phyloP scores from a whole-genome alignment of 1,140 invertebrate genomes.

The Trissolcus basalis region DNA sequence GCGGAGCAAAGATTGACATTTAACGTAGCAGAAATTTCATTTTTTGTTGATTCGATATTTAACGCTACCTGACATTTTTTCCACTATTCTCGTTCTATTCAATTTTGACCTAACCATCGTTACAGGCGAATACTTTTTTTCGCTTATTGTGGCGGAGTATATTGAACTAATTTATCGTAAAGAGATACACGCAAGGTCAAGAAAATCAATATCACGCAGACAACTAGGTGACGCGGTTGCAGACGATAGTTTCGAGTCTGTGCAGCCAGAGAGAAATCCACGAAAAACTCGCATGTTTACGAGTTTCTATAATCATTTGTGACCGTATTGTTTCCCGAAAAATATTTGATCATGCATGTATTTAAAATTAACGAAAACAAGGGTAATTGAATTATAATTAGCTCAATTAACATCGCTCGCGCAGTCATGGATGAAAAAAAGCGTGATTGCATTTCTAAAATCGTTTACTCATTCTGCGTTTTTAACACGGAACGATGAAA shows the following conservation, averaged over 20 bases:
- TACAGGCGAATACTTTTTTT: background rate
- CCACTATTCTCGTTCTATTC: no score
- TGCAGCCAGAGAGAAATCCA: slow-evolving; percentile 6
- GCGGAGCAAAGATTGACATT: slow-evolving; percentile 19
- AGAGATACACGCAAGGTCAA: slow-evolving; percentile 65
- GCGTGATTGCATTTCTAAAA: slow-evolving; percentile 44
- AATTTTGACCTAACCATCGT: no score
- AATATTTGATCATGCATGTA: slow-evolving; percentile 1
- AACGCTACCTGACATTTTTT: background rate
- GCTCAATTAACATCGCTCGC: slow-evolving; percentile 19
- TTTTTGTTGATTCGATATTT: slow-evolving; percentile 26
- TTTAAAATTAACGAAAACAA: background rate
- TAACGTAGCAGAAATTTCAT: slow-evolving; percentile 15
- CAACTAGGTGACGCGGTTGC: slow-evolving; percentile 65
- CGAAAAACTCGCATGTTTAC: background rate
- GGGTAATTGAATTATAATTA: slow-evolving; percentile 32
- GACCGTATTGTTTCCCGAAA: background rate
- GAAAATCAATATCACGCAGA: slow-evolving; percentile 70
- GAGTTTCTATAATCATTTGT: slow-evolving; percentile 10
- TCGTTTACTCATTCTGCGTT: slow-evolving; percentile 21
- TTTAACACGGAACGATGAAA: slow-evolving; percentile 12
- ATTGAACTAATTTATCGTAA: slow-evolving; percentile 62
- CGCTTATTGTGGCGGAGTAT: slow-evolving; percentile 40
- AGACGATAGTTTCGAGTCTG: slow-evolving; percentile 43
- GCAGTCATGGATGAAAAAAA: slow-evolving; percentile 7